These are phyloP conservation scores for Drosophila ogumai DNA, from an alignment of 1,140 invertebrate species.

Conservation along the genomic window DNA sequence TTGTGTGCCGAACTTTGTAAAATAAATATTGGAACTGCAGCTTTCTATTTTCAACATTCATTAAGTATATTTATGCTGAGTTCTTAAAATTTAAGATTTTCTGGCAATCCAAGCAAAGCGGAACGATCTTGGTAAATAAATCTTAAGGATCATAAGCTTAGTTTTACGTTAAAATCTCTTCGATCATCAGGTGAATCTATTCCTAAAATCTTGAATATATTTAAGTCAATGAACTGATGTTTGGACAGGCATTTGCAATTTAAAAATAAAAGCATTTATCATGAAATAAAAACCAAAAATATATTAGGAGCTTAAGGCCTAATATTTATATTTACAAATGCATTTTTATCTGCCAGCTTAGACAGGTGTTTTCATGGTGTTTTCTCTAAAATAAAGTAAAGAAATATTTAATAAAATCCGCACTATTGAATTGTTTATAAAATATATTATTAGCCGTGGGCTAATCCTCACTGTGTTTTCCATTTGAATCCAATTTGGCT, in stretches of 20 bases:
- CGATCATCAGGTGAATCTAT: not conserved
- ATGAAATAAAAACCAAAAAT: not conserved
- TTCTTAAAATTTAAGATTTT: not conserved
- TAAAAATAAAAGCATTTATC: not conserved
- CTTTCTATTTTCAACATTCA: constrained; percentile 9
- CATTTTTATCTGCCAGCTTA: not conserved
- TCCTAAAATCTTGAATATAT: not conserved
- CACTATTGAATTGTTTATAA: constrained; percentile 3
- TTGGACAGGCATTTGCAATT: not conserved
- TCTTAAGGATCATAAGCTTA: not conserved
- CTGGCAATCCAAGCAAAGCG: not conserved
- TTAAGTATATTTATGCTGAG: not conserved
- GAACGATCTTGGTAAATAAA: not conserved
- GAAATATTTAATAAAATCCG: not conserved
- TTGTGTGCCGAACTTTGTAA: constrained; percentile 7
- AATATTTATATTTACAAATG: not conserved
- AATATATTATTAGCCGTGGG: not conserved
- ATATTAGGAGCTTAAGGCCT: not conserved
- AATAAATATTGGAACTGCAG: constrained; percentile 29
- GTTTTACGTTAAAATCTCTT: not conserved
- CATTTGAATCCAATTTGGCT: constrained; percentile 50
- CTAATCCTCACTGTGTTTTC: constrained; percentile 37
- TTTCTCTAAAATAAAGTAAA: no score
- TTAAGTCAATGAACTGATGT: no score
- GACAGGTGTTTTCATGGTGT: constrained; percentile 1